phyloP scores from a whole-genome alignment of 2,797 vertebrate genomes.

The Numenius phaeopus region DNA sequence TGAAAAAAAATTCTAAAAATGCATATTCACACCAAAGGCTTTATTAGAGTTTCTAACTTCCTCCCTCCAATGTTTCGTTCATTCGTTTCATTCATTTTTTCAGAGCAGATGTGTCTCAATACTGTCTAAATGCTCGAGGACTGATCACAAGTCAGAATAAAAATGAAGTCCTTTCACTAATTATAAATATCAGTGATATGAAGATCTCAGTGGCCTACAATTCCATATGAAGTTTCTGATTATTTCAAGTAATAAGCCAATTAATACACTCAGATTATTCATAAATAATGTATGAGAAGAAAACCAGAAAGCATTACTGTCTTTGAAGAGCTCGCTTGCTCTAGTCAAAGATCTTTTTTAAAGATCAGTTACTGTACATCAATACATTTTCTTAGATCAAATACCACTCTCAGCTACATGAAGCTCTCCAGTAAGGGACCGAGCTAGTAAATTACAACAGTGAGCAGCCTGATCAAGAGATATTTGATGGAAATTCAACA shows the following conservation, averaged over 20 bases:
- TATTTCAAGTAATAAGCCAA: slow-evolving; percentile 6
- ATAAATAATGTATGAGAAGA: slow-evolving; percentile 11
- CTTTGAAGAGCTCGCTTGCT: slow-evolving; percentile 28
- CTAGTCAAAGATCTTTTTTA: neutral
- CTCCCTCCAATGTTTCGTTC: neutral
- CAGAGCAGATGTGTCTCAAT: neutral
- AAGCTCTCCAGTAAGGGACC: neutral
- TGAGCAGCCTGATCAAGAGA: neutral
- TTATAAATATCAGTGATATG: neutral
- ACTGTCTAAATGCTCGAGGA: neutral
- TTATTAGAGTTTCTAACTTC: neutral
- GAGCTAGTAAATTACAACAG: neutral
- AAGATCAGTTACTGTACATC: neutral
- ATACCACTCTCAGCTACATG: neutral
- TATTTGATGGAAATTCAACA: neutral
- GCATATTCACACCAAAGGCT: neutral
- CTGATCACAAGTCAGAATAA: neutral
- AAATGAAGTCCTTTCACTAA: neutral
- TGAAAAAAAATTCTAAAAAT: neutral
- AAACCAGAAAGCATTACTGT: neutral
- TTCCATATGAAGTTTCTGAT: neutral
- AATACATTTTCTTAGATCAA: neutral
- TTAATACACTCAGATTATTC: slow-evolving; percentile 2
- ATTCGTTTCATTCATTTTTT: neutral
- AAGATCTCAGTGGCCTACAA: neutral